Percentiles rank a stretch among this genome's conserved stretches.
Conservation (phyloP, 2,888 invertebrate species). For the Catocala fraxini region DNA sequence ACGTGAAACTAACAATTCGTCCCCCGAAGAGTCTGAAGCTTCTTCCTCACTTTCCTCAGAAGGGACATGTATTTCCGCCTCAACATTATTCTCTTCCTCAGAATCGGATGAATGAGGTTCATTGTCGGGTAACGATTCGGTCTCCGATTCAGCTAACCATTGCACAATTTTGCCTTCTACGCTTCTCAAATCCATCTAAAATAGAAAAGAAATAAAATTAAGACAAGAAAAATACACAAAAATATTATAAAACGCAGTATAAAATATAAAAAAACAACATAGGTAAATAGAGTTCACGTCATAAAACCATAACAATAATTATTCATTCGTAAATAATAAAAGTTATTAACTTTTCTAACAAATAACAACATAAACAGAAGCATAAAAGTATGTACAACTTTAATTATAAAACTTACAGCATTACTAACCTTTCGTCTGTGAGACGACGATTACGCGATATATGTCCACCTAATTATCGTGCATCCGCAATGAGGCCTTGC, state of each 20-base stretch:
- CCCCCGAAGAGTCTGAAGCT: constrained; percentile 9
- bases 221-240: constrained; percentile 1
- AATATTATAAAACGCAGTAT: constrained; percentile 2
- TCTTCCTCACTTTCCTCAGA: constrained; percentile 10
- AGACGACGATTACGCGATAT: constrained; percentile 10
- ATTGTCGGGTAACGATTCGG: constrained; percentile 7
- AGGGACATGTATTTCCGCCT: constrained; percentile 3
- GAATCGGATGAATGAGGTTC: constrained; percentile 7
- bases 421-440: constrained; percentile 11
- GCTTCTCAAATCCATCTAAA: constrained; percentile 15
- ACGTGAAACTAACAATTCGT: constrained; percentile 6
- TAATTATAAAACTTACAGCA: constrained; percentile 5
- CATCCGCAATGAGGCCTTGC: constrained; percentile 9
- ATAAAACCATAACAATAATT: constrained; percentile 2
- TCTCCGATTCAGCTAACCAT: constrained; percentile 11
- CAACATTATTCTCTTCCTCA: constrained; percentile 7
- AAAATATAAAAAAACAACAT: neutral
- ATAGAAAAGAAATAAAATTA: neutral
- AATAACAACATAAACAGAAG: constrained; percentile 1
- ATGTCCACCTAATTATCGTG: constrained; percentile 2
- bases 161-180: constrained; percentile 7
- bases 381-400: constrained; percentile 12
- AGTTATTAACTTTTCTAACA: neutral
- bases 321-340: constrained; percentile 2
- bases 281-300: constrained; percentile 1